A percentile compares a stretch with the other conserved stretches of the same genome.
Evolutionary conservation across 2,113 vertebrate genomes (phyloP).

Genomic region (Gila orcuttii): DNA sequence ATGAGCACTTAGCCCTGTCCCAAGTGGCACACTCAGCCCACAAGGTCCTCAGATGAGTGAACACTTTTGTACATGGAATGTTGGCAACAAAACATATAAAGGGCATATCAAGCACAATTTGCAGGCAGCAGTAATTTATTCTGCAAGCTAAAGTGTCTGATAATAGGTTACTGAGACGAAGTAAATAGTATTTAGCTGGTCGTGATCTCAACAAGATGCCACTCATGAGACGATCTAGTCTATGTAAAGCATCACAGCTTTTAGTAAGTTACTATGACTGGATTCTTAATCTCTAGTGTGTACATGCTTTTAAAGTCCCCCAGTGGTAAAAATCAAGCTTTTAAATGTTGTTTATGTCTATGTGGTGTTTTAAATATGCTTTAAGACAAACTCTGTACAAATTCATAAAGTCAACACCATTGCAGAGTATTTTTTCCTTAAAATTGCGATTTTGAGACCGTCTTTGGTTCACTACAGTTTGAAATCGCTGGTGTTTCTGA

Average conservation of each 20-base stretch:
- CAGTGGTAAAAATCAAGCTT: too few relatives aligned
- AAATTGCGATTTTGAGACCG: too few relatives aligned
- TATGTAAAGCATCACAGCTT: background rate
- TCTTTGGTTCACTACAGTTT: too few relatives aligned
- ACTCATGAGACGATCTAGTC: background rate
- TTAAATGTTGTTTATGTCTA: too few relatives aligned
- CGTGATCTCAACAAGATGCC: background rate
- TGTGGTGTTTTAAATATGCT: too few relatives aligned
- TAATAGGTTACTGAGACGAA: background rate
- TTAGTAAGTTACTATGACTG: background rate
- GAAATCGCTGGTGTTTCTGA: too few relatives aligned
- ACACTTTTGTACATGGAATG: background rate
- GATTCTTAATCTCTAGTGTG: background rate
- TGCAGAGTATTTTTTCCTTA: too few relatives aligned
- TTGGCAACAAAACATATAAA: background rate
- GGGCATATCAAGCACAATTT: background rate
- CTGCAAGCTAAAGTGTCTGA: background rate
- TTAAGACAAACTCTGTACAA: too few relatives aligned
- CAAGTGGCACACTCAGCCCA: conserved; percentile 2
- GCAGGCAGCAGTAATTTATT: background rate
- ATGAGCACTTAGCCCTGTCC: background rate
- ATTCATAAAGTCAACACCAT: too few relatives aligned
- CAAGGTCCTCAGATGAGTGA: background rate
- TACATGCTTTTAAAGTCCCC: too few relatives aligned
- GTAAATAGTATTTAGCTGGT: background rate